Conservation (phyloP, 1,140 invertebrate species). For the Listronotus bonariensis region DNA sequence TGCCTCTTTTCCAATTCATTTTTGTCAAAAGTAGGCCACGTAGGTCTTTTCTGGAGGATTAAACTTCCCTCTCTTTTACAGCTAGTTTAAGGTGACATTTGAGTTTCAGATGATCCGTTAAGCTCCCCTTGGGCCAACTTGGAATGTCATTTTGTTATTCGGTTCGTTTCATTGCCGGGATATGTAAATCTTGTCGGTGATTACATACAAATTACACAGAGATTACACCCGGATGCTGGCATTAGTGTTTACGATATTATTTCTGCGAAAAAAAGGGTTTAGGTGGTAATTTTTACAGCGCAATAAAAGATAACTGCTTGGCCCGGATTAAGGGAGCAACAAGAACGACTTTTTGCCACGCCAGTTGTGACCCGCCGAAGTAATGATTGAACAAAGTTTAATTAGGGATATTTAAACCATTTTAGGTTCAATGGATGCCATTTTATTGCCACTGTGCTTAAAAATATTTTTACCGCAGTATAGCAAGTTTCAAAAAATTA, state of each 20-base stretch:
- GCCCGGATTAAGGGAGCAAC: no score
- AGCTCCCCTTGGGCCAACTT: constrained; percentile 30
- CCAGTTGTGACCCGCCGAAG: no score
- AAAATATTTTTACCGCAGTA: no score
- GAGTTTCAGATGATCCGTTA: constrained; percentile 40
- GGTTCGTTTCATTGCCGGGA: constrained; percentile 22
- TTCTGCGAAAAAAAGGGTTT: constrained; percentile 6
- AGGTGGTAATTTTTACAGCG: background rate
- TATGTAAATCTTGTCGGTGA: constrained; percentile 34
- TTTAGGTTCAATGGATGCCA: no score
- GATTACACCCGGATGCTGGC: constrained; percentile 12
- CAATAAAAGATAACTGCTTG: background rate
- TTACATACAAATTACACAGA: constrained; percentile 35
- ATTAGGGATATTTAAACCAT: no score
- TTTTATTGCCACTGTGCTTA: no score
- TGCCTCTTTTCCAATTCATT: background rate
- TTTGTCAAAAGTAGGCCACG: constrained; percentile 30
- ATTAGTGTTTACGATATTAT: constrained; percentile 16
- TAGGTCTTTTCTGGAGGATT: constrained; percentile 24
- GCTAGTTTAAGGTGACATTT: constrained; percentile 41
- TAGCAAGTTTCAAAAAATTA: no score
- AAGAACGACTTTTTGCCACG: no score
- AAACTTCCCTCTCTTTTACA: constrained; percentile 36
- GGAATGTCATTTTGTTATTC: constrained; percentile 35
- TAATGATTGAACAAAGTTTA: no score